phyloP scores from a whole-genome alignment of 2,888 invertebrate species.

The Eristalis intricaria region DNA sequence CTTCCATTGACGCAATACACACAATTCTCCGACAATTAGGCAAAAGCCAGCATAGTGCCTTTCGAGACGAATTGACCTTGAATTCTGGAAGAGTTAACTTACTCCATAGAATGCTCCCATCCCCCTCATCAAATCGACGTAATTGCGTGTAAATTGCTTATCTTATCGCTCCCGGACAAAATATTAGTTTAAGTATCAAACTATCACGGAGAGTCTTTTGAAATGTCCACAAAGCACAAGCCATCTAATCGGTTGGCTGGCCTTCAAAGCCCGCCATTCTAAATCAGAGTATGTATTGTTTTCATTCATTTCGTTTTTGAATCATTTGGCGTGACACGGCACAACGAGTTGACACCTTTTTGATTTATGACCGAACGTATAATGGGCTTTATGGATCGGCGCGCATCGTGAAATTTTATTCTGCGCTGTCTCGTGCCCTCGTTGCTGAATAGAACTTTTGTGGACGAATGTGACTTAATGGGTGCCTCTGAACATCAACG shows the following conservation, averaged over 20 bases:
- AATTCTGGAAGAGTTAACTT: background rate
- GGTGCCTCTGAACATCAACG: background rate
- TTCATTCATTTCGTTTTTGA: background rate
- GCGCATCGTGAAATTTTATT: conserved; percentile 11
- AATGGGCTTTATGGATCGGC: conserved; percentile 10
- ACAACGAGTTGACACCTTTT: conserved; percentile 14
- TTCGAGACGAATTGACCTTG: background rate
- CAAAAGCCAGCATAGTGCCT: background rate
- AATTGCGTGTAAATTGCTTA: background rate
- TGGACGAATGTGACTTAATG: background rate
- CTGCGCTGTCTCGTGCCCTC: background rate
- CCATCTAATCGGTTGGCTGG: background rate
- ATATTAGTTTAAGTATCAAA: background rate
- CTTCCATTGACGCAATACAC: background rate
- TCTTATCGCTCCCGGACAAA: background rate
- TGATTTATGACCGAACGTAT: conserved; percentile 23
- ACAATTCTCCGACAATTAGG: background rate
- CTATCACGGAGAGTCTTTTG: background rate
- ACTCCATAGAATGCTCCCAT: background rate
- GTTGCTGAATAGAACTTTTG: background rate
- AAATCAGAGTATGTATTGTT: background rate
- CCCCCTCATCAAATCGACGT: background rate
- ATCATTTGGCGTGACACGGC: background rate
- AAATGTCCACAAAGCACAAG: background rate
- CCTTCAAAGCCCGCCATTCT: background rate